phyloP scores from a whole-genome alignment of 2,888 invertebrate genomes.

The Dendrolimus houi region DNA sequence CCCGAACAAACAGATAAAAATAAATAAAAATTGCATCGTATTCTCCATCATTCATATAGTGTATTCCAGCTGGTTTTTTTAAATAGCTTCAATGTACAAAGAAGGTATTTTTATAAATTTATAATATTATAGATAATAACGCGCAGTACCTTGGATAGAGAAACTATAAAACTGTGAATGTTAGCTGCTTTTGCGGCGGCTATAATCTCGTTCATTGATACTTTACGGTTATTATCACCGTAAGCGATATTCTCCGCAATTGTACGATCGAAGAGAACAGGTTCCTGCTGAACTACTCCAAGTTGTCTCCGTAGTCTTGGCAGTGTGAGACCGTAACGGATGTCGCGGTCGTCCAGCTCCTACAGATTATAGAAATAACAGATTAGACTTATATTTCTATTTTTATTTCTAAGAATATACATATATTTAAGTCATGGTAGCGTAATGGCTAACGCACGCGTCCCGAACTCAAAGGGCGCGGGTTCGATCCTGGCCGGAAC shows the following conservation, averaged over 20 bases:
- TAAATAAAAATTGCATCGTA: no score
- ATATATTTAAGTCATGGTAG: not conserved
- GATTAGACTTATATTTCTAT: no score
- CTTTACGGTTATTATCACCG: slow-evolving; percentile 83
- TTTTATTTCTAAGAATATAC: not conserved
- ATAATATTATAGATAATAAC: no score
- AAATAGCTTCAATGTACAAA: no score
- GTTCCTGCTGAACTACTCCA: slow-evolving; percentile 91
- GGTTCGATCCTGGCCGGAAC: no score
- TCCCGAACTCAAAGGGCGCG: no score
- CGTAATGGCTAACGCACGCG: no score
- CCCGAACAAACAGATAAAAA: no score
- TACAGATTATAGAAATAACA: slow-evolving; percentile 13
- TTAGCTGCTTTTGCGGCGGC: slow-evolving; percentile 85
- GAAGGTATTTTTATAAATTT: no score
- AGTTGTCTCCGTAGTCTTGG: slow-evolving; percentile 82
- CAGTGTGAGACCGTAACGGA: slow-evolving; percentile 76
- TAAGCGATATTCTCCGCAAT: slow-evolving; percentile 92
- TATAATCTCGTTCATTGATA: slow-evolving; percentile 84
- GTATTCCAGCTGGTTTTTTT: no score
- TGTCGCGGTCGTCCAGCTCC: slow-evolving; percentile 76
- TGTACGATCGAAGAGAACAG: slow-evolving; percentile 87
- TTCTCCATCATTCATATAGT: no score
- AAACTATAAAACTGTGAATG: slow-evolving; percentile 85
- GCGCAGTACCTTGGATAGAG: slow-evolving; percentile 77